Conservation (phyloP, 2,797 vertebrate species). For the Aulostomus chinensis region DNA sequence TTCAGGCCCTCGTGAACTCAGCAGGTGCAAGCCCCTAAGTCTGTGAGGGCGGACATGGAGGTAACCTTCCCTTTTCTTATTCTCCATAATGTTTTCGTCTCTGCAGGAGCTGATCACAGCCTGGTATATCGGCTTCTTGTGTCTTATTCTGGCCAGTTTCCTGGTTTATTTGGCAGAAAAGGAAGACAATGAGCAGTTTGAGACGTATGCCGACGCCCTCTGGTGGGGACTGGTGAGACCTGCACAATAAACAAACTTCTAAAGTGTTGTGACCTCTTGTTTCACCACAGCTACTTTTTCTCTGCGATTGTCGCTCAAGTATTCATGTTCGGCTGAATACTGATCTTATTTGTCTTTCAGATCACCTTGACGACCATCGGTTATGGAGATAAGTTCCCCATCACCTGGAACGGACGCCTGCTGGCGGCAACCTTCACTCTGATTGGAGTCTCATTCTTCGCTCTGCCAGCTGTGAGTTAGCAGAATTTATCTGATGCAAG, state of each 20-base stretch:
- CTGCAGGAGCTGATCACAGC: constrained; percentile 86
- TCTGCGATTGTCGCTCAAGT: too few species aligned
- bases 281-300: too few species aligned
- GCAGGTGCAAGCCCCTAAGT: too few species aligned
- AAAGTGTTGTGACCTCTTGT: too few species aligned
- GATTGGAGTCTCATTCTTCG: constrained; percentile 96
- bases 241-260: background rate
- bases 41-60: too few species aligned
- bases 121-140: constrained; percentile 99
- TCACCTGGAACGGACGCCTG: constrained; percentile 96
- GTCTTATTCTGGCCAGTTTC: constrained; percentile 96
- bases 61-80: too few species aligned
- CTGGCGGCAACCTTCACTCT: constrained; percentile 94
- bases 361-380: constrained; percentile 98
- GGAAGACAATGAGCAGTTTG: constrained; percentile 96
- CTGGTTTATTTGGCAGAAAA: constrained; percentile 98
- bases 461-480: constrained; percentile 90
- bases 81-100: background rate
- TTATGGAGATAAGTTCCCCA: constrained; percentile 95
- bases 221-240: constrained; percentile 98
- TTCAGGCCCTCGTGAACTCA: too few species aligned
- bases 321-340: too few species aligned
- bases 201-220: constrained; percentile 96
- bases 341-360: too few species aligned
- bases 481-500: background rate